phyloP scores from a whole-genome alignment of 2,888 invertebrate genomes.

The Sphaerophoria taeniata region DNA sequence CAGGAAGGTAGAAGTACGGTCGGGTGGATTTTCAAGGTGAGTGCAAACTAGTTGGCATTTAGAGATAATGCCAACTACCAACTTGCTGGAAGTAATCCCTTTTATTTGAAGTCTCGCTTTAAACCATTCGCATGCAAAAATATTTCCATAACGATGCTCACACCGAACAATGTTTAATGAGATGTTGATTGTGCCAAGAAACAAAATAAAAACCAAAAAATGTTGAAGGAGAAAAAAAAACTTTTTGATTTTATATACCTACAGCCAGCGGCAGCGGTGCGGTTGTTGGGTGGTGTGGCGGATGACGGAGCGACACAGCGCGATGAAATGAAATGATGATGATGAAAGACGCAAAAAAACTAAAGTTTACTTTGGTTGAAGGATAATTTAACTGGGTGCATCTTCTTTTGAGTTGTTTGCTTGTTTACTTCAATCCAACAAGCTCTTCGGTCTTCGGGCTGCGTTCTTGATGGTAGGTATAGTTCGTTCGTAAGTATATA shows the following conservation, averaged over 20 bases:
- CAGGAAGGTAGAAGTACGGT: background rate
- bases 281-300: background rate
- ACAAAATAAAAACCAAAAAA: background rate
- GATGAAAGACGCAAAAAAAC: slow-evolving; percentile 16
- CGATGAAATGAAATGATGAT: background rate
- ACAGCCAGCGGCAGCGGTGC: slow-evolving; percentile 12
- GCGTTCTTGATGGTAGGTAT: too few species aligned
- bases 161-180: slow-evolving; percentile 45
- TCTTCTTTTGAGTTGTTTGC: slow-evolving; percentile 12
- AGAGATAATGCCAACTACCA: slow-evolving; percentile 21
- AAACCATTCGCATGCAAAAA: slow-evolving; percentile 30
- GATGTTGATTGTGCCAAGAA: slow-evolving; percentile 30
- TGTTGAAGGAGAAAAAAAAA: background rate
- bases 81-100: slow-evolving; percentile 19
- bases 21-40: slow-evolving; percentile 35
- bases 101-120: slow-evolving; percentile 25
- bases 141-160: slow-evolving; percentile 45
- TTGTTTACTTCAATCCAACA: background rate
- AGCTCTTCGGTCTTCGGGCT: background rate
- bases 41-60: slow-evolving; percentile 49
- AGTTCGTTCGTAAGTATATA: too few species aligned
- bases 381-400: slow-evolving; percentile 29
- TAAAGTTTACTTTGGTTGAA: slow-evolving; percentile 28
- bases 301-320: too few species aligned
- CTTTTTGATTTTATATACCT: slow-evolving; percentile 16